phyloP scores from a whole-genome alignment of 2,113 vertebrate species.

The Sturnira hondurensis region DNA sequence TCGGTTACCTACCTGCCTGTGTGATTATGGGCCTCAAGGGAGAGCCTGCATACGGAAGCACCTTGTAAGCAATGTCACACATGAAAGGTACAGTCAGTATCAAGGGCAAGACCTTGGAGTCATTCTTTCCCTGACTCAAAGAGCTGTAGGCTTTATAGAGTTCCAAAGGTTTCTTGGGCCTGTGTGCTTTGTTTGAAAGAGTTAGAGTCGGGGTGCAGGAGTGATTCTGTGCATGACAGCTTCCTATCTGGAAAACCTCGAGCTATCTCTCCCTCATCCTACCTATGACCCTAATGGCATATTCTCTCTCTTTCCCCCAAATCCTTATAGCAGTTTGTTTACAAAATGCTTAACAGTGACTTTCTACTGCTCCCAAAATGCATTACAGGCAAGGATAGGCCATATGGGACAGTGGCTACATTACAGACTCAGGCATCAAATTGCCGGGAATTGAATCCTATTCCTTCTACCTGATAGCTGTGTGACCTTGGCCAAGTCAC shows the following conservation, averaged over 20 bases:
- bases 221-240: neutral
- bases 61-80: neutral
- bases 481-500: neutral
- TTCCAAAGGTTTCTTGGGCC: neutral
- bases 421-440: neutral
- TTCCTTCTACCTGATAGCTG: neutral
- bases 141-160: neutral
- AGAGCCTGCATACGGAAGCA: neutral
- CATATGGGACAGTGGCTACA: neutral
- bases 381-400: neutral
- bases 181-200: neutral
- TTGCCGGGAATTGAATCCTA: neutral
- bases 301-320: neutral
- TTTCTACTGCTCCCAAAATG: neutral
- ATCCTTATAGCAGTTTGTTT: neutral
- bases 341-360: neutral
- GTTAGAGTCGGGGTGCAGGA: neutral
- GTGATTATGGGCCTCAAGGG: neutral
- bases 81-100: neutral
- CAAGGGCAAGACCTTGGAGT: neutral
- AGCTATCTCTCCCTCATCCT: neutral
- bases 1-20: neutral
- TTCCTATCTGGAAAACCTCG: neutral
- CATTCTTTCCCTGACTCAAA: neutral
- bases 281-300: neutral